phyloP scores from a whole-genome alignment of 2,113 vertebrate genomes.

The Chaetops frenatus region DNA sequence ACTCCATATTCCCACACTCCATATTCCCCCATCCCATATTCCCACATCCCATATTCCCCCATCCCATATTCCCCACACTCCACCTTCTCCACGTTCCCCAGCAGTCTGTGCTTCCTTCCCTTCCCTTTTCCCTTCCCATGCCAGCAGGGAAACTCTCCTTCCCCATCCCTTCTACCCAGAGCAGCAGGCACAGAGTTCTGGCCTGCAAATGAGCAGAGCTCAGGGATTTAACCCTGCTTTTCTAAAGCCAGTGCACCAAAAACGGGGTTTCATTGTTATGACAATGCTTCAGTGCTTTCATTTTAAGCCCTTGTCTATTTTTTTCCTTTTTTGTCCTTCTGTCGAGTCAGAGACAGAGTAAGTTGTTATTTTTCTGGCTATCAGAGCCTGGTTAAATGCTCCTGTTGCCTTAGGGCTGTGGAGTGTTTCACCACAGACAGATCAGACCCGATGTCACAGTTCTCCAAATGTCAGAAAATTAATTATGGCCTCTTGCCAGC shows the following conservation, averaged over 20 bases:
- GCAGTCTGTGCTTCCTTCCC: background rate
- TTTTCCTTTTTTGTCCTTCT: background rate
- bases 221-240: background rate
- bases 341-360: background rate
- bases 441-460: conserved; percentile 28
- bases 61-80: background rate
- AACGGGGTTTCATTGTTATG: background rate
- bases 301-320: background rate
- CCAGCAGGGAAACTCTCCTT: background rate
- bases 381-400: conserved; percentile 6
- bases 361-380: background rate
- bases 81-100: background rate
- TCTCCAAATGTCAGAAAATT: conserved; percentile 52
- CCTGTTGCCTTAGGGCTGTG: background rate
- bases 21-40: no score
- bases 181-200: background rate
- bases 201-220: background rate
- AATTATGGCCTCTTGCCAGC: conserved; percentile 18
- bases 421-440: background rate
- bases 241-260: background rate
- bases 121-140: background rate
- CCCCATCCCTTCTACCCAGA: rapidly evolving
- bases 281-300: background rate
- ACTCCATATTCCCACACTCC: no score
- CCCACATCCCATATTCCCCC: background rate